Evolutionary conservation across 2,113 vertebrate genomes (phyloP), one percentile per base, ranked within the genome.

Genomic region (Procavia capensis): DNA sequence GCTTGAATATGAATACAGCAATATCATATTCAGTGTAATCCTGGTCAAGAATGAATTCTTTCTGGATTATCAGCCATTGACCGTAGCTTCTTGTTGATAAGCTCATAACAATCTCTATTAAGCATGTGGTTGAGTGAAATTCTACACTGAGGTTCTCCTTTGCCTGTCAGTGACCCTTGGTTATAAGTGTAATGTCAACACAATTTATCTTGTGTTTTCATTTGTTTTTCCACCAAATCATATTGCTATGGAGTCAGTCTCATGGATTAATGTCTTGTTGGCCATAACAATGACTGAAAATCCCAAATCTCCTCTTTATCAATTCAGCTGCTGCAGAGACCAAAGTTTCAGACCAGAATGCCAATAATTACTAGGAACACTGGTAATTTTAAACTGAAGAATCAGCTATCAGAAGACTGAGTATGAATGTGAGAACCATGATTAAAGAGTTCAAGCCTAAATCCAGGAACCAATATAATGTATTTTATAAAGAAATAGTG

Each of bases 81-180:
- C 24, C 54, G 9, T 2, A 3, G 6, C 11, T n/a, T n/a, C 13
- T 14, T 2, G 0, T 16, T 8, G 2, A 9, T 11, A 0, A 0
- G 20, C 19, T 11, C 24, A 61, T 20, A 0, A 0, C 25, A 11
- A 59, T 39, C 2, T 14, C 22, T 27, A 41, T 24, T 10, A 14
- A 8, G 16, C 0, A 0, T 13, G 34, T 34, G 22, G 9, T 2
- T 47, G 41, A 84, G 22, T 36, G 27, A 4, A 39, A 5, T 41
- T 63, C 57, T 43, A 61, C 14, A 24, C n/a, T 3, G 27, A 72
- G 16, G 63, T 24, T 39, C 50, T 25, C 9, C 43, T 7, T 36
- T 16, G 29, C 1, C 1, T 11, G 14, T 34, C 41, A 36, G 34
- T 11, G 61, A 29, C 36, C 31, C 47, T 31, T 47, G 3, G 34